A percentile compares a stretch with the other conserved stretches of the same genome.
Evolutionary conservation across 2,797 vertebrate species (phyloP).

Genomic region (Periparus ater): DNA sequence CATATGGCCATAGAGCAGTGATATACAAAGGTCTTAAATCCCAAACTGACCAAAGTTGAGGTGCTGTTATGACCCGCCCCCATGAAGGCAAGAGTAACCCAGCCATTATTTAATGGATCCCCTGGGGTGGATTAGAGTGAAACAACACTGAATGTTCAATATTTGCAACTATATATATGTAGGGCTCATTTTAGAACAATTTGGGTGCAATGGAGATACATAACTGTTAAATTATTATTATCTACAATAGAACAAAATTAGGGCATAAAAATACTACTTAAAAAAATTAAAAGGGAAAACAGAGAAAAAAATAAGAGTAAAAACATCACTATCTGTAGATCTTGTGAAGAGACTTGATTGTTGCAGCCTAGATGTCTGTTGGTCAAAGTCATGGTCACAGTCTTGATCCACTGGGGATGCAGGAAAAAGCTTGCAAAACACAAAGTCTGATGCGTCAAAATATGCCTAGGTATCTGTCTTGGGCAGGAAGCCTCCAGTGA

Average conservation of each 20-base stretch:
- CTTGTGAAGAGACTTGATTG: not conserved
- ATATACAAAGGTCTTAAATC: not conserved
- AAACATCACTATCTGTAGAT: not conserved
- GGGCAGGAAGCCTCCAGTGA: not conserved
- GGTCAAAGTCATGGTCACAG: not conserved
- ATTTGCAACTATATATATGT: not conserved
- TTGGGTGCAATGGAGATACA: not conserved
- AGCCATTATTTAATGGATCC: not conserved
- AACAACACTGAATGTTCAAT: not conserved
- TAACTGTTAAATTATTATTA: not conserved
- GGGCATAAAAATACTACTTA: not conserved
- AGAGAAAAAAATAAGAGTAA: not conserved
- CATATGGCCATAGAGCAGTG: not conserved
- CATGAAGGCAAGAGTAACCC: not conserved
- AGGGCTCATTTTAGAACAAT: not conserved
- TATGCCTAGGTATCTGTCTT: not conserved
- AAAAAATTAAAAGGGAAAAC: not conserved
- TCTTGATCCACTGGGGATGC: not conserved
- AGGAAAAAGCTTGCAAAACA: not conserved
- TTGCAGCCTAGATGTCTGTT: not conserved
- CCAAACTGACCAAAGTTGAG: not conserved
- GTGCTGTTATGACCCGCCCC: rapidly evolving
- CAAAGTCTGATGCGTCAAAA: not conserved
- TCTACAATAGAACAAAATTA: not conserved
- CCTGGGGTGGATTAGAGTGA: not conserved